Evolutionary conservation across 2,113 vertebrate genomes (phyloP).

Genomic region (Irena cyanogastra): DNA sequence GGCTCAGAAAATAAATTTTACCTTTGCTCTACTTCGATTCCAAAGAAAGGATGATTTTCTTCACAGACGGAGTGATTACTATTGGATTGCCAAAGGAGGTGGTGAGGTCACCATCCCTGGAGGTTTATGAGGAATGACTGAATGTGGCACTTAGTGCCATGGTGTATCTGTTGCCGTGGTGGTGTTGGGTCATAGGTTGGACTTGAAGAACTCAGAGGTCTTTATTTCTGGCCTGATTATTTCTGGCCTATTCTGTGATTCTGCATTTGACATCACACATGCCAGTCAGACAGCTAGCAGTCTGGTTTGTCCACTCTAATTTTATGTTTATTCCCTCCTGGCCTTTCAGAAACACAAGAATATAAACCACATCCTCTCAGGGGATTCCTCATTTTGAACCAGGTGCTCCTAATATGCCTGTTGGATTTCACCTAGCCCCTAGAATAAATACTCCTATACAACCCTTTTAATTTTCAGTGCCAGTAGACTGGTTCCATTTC

Average conservation of each 20-base stretch:
- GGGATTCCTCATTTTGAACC: neutral
- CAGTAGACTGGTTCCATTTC: neutral
- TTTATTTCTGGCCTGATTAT: neutral
- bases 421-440: neutral
- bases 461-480: neutral
- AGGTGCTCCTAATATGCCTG: neutral
- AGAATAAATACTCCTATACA: neutral
- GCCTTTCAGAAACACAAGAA: neutral
- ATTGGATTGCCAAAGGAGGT: neutral
- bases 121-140: neutral
- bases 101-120: too few species aligned
- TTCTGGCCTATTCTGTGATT: neutral
- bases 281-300: neutral
- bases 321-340: neutral
- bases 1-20: neutral
- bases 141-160: neutral
- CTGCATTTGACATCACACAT: neutral
- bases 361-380: neutral
- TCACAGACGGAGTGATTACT: neutral
- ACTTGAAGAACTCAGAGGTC: neutral
- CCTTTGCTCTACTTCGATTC: neutral
- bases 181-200: neutral
- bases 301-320: neutral
- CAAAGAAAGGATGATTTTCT: neutral
- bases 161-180: neutral